Percentiles rank a stretch among this genome's conserved stretches.
Evolutionary conservation across 92 coral and sea anemone species (phyloP).

Genomic region (Virgularia gustaviana): DNA sequence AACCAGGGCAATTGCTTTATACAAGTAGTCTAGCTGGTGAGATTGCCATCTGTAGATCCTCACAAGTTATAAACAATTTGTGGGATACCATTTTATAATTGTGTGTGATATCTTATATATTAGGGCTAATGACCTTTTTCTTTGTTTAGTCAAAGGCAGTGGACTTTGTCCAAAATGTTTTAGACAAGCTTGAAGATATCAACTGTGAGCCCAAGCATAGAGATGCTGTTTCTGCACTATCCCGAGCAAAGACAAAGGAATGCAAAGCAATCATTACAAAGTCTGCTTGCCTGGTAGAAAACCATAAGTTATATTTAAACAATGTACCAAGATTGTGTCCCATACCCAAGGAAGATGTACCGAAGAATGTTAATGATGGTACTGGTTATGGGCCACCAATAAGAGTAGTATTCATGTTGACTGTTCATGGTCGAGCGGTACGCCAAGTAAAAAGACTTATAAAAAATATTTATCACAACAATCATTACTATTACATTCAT

Average conservation of each 20-base stretch:
- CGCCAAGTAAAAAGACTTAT: conserved; percentile 90
- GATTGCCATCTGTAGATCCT: too few relatives aligned
- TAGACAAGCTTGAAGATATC: conserved; percentile 49
- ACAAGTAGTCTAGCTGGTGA: too few relatives aligned
- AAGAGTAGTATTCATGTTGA: conserved; percentile 71
- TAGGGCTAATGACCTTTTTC: not conserved
- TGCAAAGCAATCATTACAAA: conserved; percentile 74
- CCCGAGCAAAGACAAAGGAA: conserved; percentile 71
- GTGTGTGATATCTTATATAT: not conserved
- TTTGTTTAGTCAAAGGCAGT: not conserved
- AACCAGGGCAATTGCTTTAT: too few relatives aligned
- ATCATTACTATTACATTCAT: conserved; percentile 91
- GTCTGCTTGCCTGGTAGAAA: conserved; percentile 79
- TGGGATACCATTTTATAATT: too few relatives aligned
- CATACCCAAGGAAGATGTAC: conserved; percentile 64
- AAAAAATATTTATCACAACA: conserved; percentile 77
- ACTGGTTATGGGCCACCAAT: conserved; percentile 77
- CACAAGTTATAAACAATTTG: too few relatives aligned
- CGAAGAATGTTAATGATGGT: conserved; percentile 62
- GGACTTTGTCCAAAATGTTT: conserved; percentile 20
- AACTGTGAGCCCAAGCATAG: conserved; percentile 77
- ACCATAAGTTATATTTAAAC: conserved; percentile 60
- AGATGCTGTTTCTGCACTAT: conserved; percentile 78
- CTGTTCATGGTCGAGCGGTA: conserved; percentile 87
- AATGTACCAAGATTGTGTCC: conserved; percentile 72